A percentile compares a stretch with the other conserved stretches of the same genome.
Evolutionary conservation across 2,888 invertebrate species (phyloP).

Genomic region (Plusia festucae): DNA sequence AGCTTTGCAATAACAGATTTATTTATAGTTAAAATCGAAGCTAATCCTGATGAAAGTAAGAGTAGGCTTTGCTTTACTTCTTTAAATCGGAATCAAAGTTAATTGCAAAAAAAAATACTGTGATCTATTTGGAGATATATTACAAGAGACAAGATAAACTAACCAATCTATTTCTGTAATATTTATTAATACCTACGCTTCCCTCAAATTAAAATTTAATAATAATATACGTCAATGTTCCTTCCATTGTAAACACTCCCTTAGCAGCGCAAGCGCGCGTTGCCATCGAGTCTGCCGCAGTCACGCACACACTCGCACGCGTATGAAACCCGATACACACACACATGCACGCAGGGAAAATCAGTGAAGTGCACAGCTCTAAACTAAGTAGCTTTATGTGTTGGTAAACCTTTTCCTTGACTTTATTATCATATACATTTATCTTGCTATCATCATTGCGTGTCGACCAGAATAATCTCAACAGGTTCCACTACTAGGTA

Average conservation of each 20-base stretch:
- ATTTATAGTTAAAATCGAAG: too few species aligned
- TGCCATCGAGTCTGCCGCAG: constrained; percentile 80
- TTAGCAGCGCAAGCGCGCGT: constrained; percentile 65
- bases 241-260: constrained; percentile 49
- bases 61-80: too few species aligned
- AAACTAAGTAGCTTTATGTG: constrained; percentile 41
- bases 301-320: constrained; percentile 64
- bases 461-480: background rate
- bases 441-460: background rate
- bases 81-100: too few species aligned
- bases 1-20: background rate
- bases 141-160: too few species aligned
- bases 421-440: background rate
- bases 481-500: too few species aligned
- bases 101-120: too few species aligned
- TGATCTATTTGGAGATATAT: too few species aligned
- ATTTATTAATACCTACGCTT: too few species aligned
- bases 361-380: constrained; percentile 59
- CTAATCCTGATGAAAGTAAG: too few species aligned
- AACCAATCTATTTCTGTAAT: too few species aligned
- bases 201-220: too few species aligned
- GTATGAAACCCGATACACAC: constrained; percentile 74
- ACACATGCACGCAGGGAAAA: constrained; percentile 68
- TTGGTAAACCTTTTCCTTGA: constrained; percentile 16
- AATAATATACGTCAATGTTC: background rate